Conservation (phyloP, 1,140 invertebrate species). For the Zaprionus inermis region DNA sequence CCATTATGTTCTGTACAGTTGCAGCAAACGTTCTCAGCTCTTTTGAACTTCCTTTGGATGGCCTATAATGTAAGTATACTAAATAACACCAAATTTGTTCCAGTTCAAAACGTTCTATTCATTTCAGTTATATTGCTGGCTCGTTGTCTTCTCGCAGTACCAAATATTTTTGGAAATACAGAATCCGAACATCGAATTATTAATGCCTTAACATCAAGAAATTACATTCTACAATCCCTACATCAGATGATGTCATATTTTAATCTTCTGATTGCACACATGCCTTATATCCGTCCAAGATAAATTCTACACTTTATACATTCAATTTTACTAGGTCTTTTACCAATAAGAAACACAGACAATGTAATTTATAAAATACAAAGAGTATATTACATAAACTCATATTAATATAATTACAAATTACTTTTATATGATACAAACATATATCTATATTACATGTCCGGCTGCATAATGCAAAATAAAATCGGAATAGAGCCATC, state of each 20-base stretch:
- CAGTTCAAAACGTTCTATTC: background rate
- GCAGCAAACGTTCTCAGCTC: conserved; percentile 89
- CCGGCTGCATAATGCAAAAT: conserved; percentile 34
- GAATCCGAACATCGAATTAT: conserved; percentile 93
- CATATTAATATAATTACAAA: conserved; percentile 48
- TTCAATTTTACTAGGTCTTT: conserved; percentile 45
- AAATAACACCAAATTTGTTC: background rate
- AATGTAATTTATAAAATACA: conserved; percentile 33
- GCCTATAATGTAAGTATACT: conserved; percentile 90
- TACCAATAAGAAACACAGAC: conserved; percentile 24
- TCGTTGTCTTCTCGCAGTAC: conserved; percentile 93
- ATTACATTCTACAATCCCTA: conserved; percentile 28
- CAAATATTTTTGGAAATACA: conserved; percentile 91
- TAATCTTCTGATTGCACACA: background rate
- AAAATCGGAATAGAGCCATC: background rate
- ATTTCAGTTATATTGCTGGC: conserved; percentile 92
- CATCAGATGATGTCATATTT: conserved; percentile 11
- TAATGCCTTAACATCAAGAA: conserved; percentile 86
- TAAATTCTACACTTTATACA: conserved; percentile 13
- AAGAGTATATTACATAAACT: conserved; percentile 25
- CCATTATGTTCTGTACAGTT: conserved; percentile 85
- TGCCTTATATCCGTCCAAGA: conserved; percentile 31
- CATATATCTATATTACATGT: conserved; percentile 32
- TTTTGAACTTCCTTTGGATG: conserved; percentile 92
- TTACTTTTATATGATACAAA: conserved; percentile 29